These are phyloP conservation scores for Philereme vetulata DNA, from an alignment of 2,888 invertebrate species.

Conservation along the genomic window DNA sequence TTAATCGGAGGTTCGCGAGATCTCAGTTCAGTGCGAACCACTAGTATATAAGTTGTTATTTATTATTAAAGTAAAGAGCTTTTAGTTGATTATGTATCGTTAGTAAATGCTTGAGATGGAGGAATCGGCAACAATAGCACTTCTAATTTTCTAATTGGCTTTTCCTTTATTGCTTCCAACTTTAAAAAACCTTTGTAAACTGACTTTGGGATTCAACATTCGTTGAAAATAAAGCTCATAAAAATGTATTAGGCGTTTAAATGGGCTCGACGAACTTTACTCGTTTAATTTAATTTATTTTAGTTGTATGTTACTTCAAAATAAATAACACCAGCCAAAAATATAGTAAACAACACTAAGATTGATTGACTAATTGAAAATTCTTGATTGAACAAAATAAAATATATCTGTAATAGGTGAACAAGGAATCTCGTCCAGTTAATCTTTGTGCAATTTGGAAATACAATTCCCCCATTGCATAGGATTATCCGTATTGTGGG, in stretches of 20 bases:
- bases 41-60: too few relatives aligned
- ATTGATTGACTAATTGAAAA: too few relatives aligned
- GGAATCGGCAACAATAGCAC: constrained; percentile 13
- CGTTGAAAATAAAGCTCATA: constrained; percentile 11
- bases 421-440: too few relatives aligned
- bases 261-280: neutral
- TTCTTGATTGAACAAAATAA: too few relatives aligned
- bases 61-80: neutral
- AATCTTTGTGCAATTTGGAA: too few relatives aligned
- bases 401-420: too few relatives aligned
- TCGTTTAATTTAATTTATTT: neutral
- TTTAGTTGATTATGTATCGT: constrained; percentile 4
- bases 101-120: constrained; percentile 9
- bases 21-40: too few relatives aligned
- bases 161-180: constrained; percentile 20
- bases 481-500: too few relatives aligned
- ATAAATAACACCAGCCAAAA: too few relatives aligned
- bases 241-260: constrained; percentile 6
- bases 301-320: neutral
- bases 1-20: too few relatives aligned
- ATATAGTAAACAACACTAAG: too few relatives aligned
- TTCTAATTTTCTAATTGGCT: constrained; percentile 22
- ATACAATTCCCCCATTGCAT: too few relatives aligned
- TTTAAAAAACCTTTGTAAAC: constrained; percentile 22
- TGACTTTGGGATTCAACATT: constrained; percentile 10